Evolutionary conservation across 1,140 invertebrate genomes (phyloP).

Genomic region (Metopolophium dirhodum): DNA sequence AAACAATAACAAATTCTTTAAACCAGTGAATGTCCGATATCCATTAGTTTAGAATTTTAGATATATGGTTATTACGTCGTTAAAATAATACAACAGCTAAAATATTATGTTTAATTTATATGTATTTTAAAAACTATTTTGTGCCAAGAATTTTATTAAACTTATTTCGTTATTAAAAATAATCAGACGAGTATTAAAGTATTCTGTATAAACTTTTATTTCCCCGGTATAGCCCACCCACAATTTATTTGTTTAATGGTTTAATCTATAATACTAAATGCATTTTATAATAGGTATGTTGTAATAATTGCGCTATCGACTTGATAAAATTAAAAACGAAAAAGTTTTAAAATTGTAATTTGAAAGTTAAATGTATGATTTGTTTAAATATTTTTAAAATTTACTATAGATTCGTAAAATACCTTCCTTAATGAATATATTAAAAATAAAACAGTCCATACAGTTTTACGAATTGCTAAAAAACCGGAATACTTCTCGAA

Average conservation of each 20-base stretch:
- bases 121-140: background rate
- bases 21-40: background rate
- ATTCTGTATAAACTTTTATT: background rate
- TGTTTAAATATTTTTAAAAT: too few relatives aligned
- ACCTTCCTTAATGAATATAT: too few relatives aligned
- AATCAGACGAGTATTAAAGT: background rate
- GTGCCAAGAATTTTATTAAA: background rate
- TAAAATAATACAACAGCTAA: background rate
- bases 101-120: background rate
- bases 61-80: background rate
- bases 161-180: background rate
- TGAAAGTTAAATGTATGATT: background rate
- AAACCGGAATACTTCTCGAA: too few relatives aligned
- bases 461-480: too few relatives aligned
- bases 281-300: too few relatives aligned
- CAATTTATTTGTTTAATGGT: background rate
- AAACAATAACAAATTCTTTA: background rate
- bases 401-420: too few relatives aligned
- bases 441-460: too few relatives aligned
- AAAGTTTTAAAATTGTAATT: background rate
- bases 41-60: background rate
- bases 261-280: background rate
- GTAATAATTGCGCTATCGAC: too few relatives aligned
- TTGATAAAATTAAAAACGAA: background rate
- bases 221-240: background rate